A percentile compares a stretch with the other conserved stretches of the same genome.
Evolutionary conservation across 2,888 invertebrate genomes (phyloP).

Genomic region (Tanytarsus gracilentus): DNA sequence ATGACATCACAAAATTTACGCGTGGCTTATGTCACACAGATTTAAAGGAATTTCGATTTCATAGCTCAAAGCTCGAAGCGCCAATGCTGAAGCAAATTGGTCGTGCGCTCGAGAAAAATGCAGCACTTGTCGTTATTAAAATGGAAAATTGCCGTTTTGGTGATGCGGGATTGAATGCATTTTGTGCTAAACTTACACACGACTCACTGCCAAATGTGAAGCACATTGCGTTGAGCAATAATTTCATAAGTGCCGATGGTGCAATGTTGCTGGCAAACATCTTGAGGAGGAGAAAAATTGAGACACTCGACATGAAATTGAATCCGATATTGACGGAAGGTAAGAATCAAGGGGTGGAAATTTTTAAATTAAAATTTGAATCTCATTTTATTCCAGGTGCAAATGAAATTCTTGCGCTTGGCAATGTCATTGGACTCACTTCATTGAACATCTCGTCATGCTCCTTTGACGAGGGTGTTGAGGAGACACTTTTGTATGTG

Average conservation of each 20-base stretch:
- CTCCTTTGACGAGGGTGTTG: constrained; percentile 36
- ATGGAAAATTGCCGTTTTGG: constrained; percentile 39
- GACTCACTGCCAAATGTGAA: constrained; percentile 39
- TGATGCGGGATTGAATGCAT: constrained; percentile 39
- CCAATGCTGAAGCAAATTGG: constrained; percentile 38
- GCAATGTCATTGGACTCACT: background rate
- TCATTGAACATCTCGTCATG: constrained; percentile 38
- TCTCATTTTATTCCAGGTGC: too few species aligned
- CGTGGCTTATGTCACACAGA: constrained; percentile 40
- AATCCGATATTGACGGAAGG: constrained; percentile 43
- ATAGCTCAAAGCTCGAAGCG: constrained; percentile 39
- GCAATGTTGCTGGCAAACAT: constrained; percentile 38
- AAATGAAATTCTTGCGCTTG: constrained; percentile 37
- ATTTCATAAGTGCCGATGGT: constrained; percentile 40
- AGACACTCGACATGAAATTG: constrained; percentile 37
- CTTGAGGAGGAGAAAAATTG: constrained; percentile 34
- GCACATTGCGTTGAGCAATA: constrained; percentile 39
- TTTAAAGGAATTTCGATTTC: constrained; percentile 39
- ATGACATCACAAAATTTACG: constrained; percentile 37
- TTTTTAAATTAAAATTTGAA: too few species aligned
- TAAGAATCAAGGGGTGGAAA: too few species aligned
- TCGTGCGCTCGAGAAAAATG: constrained; percentile 40
- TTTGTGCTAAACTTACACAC: constrained; percentile 36
- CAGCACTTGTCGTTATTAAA: constrained; percentile 36
- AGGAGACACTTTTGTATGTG: constrained; percentile 38